phyloP scores from a whole-genome alignment of 2,888 invertebrate species.

The Chrysolina americana region DNA sequence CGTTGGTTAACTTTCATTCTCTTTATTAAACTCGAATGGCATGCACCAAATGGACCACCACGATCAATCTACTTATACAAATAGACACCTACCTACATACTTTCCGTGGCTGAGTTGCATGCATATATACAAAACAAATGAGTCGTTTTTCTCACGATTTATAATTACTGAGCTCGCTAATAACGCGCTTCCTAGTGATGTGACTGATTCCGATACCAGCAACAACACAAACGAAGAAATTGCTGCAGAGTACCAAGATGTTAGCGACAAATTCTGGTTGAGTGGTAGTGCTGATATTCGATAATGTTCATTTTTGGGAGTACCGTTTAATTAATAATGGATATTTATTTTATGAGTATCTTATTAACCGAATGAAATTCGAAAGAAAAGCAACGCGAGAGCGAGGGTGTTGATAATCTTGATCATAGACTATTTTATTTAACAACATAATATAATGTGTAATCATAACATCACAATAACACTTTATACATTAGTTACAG shows the following conservation, averaged over 20 bases:
- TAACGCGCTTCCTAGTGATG: slow-evolving; percentile 66
- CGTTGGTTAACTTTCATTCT: background rate
- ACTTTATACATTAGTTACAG: too few species aligned
- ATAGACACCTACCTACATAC: slow-evolving; percentile 24
- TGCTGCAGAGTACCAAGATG: slow-evolving; percentile 1
- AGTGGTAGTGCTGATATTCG: background rate
- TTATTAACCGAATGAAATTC: too few species aligned
- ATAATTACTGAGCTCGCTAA: slow-evolving; percentile 64
- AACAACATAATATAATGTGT: too few species aligned
- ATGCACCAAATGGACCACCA: slow-evolving; percentile 28
- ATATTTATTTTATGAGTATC: too few species aligned
- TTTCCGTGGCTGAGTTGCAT: slow-evolving; percentile 32
- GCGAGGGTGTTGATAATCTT: too few species aligned
- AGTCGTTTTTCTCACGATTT: slow-evolving; percentile 62
- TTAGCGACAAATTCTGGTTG: slow-evolving; percentile 33
- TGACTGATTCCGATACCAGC: slow-evolving; percentile 62
- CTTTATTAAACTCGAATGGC: slow-evolving; percentile 2
- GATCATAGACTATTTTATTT: too few species aligned
- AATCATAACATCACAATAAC: too few species aligned
- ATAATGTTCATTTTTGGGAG: too few species aligned
- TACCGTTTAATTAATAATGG: too few species aligned
- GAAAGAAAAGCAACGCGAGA: too few species aligned
- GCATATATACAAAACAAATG: slow-evolving; percentile 45
- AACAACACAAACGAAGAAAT: slow-evolving; percentile 39
- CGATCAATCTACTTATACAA: slow-evolving; percentile 6